phyloP scores from a whole-genome alignment of 2,888 invertebrate genomes.

The Nomada ferruginata region DNA sequence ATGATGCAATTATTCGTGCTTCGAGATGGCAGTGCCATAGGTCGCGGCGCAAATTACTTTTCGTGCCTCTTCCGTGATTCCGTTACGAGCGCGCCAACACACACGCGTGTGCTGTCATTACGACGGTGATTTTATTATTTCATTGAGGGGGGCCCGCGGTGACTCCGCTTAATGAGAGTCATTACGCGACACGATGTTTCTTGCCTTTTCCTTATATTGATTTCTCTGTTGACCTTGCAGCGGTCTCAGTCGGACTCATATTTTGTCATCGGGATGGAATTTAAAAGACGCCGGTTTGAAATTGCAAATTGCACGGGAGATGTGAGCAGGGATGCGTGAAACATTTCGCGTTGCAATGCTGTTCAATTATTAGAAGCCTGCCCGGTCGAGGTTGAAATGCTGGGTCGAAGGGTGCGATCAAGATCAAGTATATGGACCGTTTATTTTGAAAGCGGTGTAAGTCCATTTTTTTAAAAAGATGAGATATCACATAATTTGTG shows the following conservation, averaged over 20 bases:
- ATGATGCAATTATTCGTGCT: constrained; percentile 71
- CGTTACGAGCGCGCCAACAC: constrained; percentile 49
- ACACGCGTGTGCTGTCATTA: constrained; percentile 36
- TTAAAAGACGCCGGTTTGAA: background rate
- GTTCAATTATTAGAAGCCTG: background rate
- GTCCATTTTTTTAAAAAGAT: too few species aligned
- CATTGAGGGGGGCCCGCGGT: constrained; percentile 52
- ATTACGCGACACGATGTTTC: constrained; percentile 47
- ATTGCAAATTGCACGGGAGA: background rate
- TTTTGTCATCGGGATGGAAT: constrained; percentile 12
- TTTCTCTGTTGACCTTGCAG: constrained; percentile 7
- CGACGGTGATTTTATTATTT: constrained; percentile 66
- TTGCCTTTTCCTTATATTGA: constrained; percentile 14
- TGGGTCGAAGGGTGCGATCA: too few species aligned
- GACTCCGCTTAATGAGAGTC: constrained; percentile 60
- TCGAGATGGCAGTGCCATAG: constrained; percentile 65
- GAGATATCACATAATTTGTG: too few species aligned
- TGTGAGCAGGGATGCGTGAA: background rate
- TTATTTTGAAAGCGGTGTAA: too few species aligned
- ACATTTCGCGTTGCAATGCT: background rate
- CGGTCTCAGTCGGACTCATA: background rate
- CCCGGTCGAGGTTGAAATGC: too few species aligned
- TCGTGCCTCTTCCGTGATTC: constrained; percentile 61
- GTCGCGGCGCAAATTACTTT: constrained; percentile 70
- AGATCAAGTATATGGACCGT: too few species aligned